Conservation (phyloP, 2,888 invertebrate genomes). For the Orthosia incerta region DNA sequence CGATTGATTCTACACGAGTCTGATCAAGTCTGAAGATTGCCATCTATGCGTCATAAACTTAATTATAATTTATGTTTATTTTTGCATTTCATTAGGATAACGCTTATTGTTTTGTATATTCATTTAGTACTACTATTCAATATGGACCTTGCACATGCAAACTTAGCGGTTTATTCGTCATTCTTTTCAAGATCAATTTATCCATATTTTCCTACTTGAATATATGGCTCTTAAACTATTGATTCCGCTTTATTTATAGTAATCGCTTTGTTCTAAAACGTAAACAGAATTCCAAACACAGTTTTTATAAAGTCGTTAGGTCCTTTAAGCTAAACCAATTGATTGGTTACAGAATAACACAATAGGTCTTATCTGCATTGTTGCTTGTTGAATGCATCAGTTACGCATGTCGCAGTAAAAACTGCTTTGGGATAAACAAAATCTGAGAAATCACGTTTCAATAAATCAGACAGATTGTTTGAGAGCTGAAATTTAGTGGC, state of each 20-base stretch:
- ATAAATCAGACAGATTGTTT: not conserved
- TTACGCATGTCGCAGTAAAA: not conserved
- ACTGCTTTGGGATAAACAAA: not conserved
- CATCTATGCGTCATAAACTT: not conserved
- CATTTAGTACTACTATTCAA: not conserved
- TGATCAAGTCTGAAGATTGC: not conserved
- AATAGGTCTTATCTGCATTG: not conserved
- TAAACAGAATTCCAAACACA: not conserved
- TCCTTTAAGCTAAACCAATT: conserved; percentile 8
- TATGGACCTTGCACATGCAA: not conserved
- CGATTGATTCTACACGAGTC: not conserved
- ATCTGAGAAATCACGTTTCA: not conserved
- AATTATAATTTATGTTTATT: conserved; percentile 6
- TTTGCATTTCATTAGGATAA: conserved; percentile 2
- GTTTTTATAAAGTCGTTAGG: not conserved
- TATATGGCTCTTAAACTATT: not conserved
- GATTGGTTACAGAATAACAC: conserved; percentile 7
- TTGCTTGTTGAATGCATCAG: not conserved
- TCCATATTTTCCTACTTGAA: not conserved
- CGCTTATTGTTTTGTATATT: not conserved
- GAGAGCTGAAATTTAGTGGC: not conserved
- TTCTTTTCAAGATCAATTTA: not conserved
- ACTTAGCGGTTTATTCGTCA: not conserved
- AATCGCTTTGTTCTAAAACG: not conserved
- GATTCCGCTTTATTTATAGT: conserved; percentile 5